A percentile compares a stretch with the other conserved stretches of the same genome.
phyloP scores from a whole-genome alignment of 2,797 vertebrate genomes.

The Micrastur ruficollis region DNA sequence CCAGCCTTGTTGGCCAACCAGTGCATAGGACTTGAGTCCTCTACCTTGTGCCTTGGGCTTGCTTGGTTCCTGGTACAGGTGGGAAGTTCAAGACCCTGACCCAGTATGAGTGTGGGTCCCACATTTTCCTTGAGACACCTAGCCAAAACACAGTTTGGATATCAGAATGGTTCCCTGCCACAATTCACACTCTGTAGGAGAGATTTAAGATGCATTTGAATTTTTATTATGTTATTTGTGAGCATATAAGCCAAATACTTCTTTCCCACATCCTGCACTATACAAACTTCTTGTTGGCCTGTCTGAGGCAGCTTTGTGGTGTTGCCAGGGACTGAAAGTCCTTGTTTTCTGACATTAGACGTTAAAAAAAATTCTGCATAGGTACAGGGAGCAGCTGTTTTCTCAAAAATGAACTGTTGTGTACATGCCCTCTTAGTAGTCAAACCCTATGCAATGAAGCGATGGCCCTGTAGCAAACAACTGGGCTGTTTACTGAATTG shows the following conservation, averaged over 20 bases:
- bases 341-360: not conserved
- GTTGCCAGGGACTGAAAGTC: not conserved
- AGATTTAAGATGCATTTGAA: not conserved
- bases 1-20: not conserved
- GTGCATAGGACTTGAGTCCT: fast-evolving
- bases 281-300: not conserved
- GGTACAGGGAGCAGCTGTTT: not conserved
- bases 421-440: not conserved
- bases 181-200: not conserved
- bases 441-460: not conserved
- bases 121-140: not conserved
- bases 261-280: not conserved
- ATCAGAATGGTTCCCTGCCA: not conserved
- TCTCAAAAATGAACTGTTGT: not conserved
- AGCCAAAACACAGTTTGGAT: not conserved
- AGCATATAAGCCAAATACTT: not conserved
- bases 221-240: not conserved
- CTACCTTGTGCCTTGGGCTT: fast-evolving
- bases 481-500: not conserved
- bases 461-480: not conserved
- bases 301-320: not conserved
- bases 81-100: not conserved
- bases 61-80: not conserved
- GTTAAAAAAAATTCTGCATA: not conserved
- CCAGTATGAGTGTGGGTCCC: not conserved